These are phyloP conservation scores for Heliconius aoede DNA, from an alignment of 2,888 invertebrate species.

Conservation along the genomic window DNA sequence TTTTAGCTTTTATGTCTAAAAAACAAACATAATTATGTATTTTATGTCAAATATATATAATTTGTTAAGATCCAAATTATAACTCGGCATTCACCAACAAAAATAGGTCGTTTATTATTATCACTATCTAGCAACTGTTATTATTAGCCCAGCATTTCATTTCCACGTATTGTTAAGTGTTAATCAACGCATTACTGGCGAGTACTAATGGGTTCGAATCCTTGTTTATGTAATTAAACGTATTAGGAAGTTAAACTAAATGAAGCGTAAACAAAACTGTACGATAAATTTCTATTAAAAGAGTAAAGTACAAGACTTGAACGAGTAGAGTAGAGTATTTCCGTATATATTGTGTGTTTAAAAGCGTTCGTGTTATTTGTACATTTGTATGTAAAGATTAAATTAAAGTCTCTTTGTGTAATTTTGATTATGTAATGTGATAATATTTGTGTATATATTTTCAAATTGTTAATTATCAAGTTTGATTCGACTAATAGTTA, in stretches of 20 bases:
- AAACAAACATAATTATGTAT: not conserved
- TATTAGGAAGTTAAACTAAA: not conserved
- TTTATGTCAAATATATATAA: not conserved
- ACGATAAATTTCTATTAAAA: not conserved
- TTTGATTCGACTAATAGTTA: no score
- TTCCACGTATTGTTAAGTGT: conserved; percentile 22
- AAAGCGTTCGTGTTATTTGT: not conserved
- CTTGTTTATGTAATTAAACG: conserved; percentile 1
- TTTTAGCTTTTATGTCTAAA: no score
- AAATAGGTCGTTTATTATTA: conserved; percentile 12
- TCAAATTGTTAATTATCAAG: no score
- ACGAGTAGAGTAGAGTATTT: no score
- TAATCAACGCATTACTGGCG: conserved; percentile 30
- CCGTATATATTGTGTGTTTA: not conserved
- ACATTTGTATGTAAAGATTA: not conserved
- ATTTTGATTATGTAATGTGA: no score
- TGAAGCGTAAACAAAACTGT: not conserved
- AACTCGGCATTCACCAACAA: not conserved
- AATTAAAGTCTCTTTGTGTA: not conserved
- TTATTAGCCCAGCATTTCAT: not conserved
- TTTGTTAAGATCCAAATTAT: not conserved
- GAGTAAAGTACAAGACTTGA: not conserved
- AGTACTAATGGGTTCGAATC: conserved; percentile 30
- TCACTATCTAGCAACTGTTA: conserved; percentile 11
- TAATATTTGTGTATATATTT: no score